phyloP scores from a whole-genome alignment of 2,113 vertebrate genomes.

The Gymnocephalus cernua region DNA sequence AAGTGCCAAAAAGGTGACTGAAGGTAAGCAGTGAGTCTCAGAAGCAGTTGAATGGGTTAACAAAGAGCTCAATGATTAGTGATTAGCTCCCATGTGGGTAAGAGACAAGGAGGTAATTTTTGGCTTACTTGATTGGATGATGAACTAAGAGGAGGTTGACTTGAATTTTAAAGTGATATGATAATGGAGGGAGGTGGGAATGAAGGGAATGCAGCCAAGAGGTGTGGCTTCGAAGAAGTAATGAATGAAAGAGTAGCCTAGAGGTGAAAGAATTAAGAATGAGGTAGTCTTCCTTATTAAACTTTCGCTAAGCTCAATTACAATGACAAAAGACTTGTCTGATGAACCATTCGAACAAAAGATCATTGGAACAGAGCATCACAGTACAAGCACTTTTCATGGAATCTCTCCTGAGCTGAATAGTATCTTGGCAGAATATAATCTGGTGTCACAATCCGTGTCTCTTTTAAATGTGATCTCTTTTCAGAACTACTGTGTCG shows the following conservation, averaged over 20 bases:
- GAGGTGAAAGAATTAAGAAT: conserved; percentile 69
- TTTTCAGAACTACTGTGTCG: conserved; percentile 17
- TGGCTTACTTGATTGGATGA: conserved; percentile 53
- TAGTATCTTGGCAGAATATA: conserved; percentile 16
- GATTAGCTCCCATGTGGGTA: conserved; percentile 45
- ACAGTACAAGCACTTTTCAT: conserved; percentile 43
- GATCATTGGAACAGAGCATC: conserved; percentile 45
- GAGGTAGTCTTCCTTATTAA: conserved; percentile 65
- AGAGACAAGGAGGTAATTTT: conserved; percentile 49
- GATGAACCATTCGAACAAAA: conserved; percentile 54
- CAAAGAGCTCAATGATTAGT: conserved; percentile 44
- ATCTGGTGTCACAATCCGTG: conserved; percentile 28
- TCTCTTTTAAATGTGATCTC: conserved; percentile 40
- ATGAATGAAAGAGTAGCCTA: conserved; percentile 65
- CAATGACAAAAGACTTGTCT: conserved; percentile 57
- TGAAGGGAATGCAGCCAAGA: conserved; percentile 46
- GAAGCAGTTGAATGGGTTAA: conserved; percentile 41
- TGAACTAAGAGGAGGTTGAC: conserved; percentile 54
- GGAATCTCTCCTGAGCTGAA: conserved; percentile 26
- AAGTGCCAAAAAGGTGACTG: conserved; percentile 12
- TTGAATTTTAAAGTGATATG: conserved; percentile 58
- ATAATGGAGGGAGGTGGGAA: conserved; percentile 43
- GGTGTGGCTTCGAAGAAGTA: conserved; percentile 55
- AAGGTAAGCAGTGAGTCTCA: conserved; percentile 19
- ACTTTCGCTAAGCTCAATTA: conserved; percentile 56